Evolutionary conservation across 2,797 vertebrate species (phyloP), one percentile per base, ranked within the genome.

Genomic region (Acanthis flammea): DNA sequence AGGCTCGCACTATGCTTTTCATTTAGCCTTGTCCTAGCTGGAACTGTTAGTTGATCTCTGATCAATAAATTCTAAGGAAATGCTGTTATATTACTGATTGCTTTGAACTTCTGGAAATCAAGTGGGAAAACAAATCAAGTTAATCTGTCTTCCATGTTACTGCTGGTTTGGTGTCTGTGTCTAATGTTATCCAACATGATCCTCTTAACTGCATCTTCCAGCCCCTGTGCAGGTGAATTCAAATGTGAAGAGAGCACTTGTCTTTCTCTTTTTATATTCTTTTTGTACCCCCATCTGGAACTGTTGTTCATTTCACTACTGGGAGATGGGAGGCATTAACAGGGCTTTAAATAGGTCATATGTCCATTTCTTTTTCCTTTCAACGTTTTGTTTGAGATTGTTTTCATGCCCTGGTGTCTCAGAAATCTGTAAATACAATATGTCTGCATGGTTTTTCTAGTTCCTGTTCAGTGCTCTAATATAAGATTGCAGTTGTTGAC

Each of bases 1-100:
- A 19, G 0, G 1, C 15, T 76, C 63, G 25, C 22, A 41, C 12
- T 77, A 0, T 35, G 9, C 25, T 60, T 77, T 86, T 67, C 9
- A 11, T n/a, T 86, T 22, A 6, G 12, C 0, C 0, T 66, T 92
- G 31, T 67, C 41, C 31, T 28, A n/a, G 28, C 27, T 24, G 25
- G 23, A 65, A 13, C 23, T 68, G 23, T 58, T 60, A 39, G 10
- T 68, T 93, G 13, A 7, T 47, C 18, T 51, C 39, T 62, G n/a
- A 71, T 74, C 35, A 55, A 1, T 42, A 77, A 44, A 23, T 60
- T 71, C 4, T 47, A 7, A 67, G 45, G 27, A 35, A 73, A 16
- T 57, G 5, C 21, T 17, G 1, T 48, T 72, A 3, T 50, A 5
- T 45, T 83, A 31, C 5, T 53, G 16, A 19, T 66, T 80, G 41